phyloP scores from a whole-genome alignment of 37 sponge, comb jelly and placozoan species.

The Eunapius fragilis region DNA sequence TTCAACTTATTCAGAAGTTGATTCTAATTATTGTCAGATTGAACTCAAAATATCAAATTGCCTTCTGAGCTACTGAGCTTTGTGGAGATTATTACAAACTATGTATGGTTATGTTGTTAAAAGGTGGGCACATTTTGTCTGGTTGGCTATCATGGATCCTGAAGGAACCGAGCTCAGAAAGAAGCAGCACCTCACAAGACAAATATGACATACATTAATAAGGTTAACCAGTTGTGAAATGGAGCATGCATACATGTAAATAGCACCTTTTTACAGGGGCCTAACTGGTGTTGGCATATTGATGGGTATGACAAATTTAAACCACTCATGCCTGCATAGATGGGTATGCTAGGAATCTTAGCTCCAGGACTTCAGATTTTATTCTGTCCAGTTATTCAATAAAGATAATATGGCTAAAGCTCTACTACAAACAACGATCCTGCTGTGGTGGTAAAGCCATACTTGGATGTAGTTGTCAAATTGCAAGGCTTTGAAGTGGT shows the following conservation, averaged over 20 bases:
- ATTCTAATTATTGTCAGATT: too few species aligned
- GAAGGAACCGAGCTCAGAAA: conserved; percentile 1
- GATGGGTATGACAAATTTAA: conserved; percentile 15
- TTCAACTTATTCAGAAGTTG: too few species aligned
- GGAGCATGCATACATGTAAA: not conserved
- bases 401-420: conserved; percentile 37
- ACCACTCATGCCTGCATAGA: conserved; percentile 43
- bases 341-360: conserved; percentile 11
- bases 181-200: conserved; percentile 12
- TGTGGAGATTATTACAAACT: too few species aligned
- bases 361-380: not conserved
- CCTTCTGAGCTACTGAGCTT: too few species aligned
- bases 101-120: not conserved
- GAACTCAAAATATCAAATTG: too few species aligned
- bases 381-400: conserved; percentile 43
- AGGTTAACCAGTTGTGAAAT: too few species aligned
- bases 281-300: too few species aligned
- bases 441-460: conserved; percentile 16
- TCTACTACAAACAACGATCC: conserved; percentile 49
- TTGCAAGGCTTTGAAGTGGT: not conserved
- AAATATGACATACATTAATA: conserved; percentile 11
- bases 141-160: conserved; percentile 23
- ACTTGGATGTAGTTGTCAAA: conserved; percentile 39
- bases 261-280: conserved; percentile 3
- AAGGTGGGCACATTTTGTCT: conserved; percentile 24